These are phyloP conservation scores for Rhinatrema bivittatum DNA, from an alignment of 2,797 vertebrate species.

Conservation along the genomic window DNA sequence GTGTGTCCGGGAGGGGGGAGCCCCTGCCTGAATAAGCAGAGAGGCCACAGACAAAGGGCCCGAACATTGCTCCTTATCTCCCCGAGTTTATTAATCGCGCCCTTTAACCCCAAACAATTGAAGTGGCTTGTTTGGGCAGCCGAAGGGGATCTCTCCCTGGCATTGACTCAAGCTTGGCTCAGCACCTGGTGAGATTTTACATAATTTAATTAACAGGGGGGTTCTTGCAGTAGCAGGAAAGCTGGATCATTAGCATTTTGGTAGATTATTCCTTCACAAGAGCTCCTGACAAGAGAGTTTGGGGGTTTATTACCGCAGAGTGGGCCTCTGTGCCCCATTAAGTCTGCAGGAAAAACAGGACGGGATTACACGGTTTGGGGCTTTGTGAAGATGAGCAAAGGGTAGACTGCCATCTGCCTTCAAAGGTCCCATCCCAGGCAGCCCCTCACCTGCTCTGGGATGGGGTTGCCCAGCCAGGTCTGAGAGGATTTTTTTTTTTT, in stretches of 20 bases:
- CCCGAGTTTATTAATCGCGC: constrained; percentile 48
- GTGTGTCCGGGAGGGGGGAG: constrained; percentile 19
- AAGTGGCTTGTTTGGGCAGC: constrained; percentile 21
- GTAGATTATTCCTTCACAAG: background rate
- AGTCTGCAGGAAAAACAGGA: too few relatives aligned
- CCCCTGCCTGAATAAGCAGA: constrained; percentile 45
- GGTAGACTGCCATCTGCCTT: too few relatives aligned
- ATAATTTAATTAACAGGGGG: constrained; percentile 31
- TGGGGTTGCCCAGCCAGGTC: too few relatives aligned
- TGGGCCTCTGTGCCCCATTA: too few relatives aligned
- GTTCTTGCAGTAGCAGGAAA: constrained; percentile 8
- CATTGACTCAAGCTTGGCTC: constrained; percentile 1
- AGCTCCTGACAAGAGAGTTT: background rate
- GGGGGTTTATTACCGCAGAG: too few relatives aligned
- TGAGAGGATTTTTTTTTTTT: too few relatives aligned
- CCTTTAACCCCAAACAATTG: constrained; percentile 50
- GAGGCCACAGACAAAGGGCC: constrained; percentile 54
- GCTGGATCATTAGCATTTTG: background rate
- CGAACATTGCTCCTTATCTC: constrained; percentile 48
- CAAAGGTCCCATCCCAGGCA: too few relatives aligned
- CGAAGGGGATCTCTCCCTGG: constrained; percentile 6
- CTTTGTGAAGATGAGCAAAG: too few relatives aligned
- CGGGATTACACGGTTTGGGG: too few relatives aligned
- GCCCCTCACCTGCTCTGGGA: too few relatives aligned
- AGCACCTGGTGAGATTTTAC: constrained; percentile 25